Percentiles rank a stretch among this genome's conserved stretches.
These are phyloP conservation scores for Glyptemys insculpta DNA, from an alignment of 2,797 vertebrate species.

Conservation along the genomic window DNA sequence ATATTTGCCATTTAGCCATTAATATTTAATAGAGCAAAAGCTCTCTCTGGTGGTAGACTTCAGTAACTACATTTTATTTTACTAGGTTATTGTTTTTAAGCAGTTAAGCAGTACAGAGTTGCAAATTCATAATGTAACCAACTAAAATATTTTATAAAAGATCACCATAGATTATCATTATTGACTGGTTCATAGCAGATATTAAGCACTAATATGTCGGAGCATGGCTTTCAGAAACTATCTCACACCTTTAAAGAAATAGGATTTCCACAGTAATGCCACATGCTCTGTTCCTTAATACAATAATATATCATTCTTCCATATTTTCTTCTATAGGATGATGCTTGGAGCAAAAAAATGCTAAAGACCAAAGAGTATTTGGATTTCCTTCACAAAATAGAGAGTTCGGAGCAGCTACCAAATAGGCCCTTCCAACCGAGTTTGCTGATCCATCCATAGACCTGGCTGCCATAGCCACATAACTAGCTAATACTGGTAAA, in stretches of 20 bases:
- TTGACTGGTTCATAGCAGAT: fast-evolving
- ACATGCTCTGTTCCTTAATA: background rate
- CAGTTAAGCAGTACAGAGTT: fast-evolving
- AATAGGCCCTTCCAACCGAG: background rate
- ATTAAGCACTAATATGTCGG: background rate
- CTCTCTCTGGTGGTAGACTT: constrained; percentile 50
- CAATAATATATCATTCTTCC: background rate
- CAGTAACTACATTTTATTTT: background rate
- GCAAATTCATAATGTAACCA: fast-evolving
- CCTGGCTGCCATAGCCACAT: background rate
- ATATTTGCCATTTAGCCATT: background rate
- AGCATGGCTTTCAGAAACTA: background rate
- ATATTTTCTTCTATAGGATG: background rate
- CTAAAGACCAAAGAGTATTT: background rate
- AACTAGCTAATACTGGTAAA: background rate
- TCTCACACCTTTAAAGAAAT: background rate
- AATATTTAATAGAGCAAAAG: background rate
- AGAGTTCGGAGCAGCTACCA: background rate
- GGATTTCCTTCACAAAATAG: fast-evolving
- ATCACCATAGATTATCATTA: background rate
- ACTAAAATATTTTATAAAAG: fast-evolving
- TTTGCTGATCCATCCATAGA: background rate
- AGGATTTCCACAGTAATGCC: background rate
- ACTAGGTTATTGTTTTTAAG: background rate
- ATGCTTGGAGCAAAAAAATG: background rate